Conservation (phyloP, 2,888 invertebrate species). For the Rhamphomyia laevipes region DNA sequence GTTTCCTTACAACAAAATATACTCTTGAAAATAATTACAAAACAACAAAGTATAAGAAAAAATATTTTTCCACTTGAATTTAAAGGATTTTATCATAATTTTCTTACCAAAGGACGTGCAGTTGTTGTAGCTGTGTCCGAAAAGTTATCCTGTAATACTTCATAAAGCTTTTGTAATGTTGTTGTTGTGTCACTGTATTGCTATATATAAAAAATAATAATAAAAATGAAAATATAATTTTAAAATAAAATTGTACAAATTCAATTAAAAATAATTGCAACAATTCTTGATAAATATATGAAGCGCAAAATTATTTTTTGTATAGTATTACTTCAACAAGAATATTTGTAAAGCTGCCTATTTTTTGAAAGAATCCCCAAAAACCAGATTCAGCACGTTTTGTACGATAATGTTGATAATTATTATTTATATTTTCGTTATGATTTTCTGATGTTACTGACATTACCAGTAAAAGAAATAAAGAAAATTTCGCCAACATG, state of each 20-base stretch:
- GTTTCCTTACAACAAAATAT: neutral
- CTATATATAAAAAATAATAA: constrained; percentile 17
- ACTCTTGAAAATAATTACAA: neutral
- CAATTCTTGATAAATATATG: neutral
- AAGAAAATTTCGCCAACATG: constrained; percentile 13
- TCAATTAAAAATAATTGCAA: neutral
- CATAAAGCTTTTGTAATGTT: constrained; percentile 30
- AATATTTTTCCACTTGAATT: neutral
- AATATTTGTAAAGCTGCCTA: constrained; percentile 29
- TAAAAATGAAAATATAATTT: neutral
- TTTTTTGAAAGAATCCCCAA: constrained; percentile 32
- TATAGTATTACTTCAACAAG: constrained; percentile 28
- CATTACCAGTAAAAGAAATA: constrained; percentile 13
- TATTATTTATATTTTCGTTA: no score
- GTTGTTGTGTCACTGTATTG: constrained; percentile 34
- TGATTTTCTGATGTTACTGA: constrained; percentile 9
- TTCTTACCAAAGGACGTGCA: constrained; percentile 12
- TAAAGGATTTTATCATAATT: neutral
- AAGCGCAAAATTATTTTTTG: neutral
- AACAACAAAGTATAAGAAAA: neutral
- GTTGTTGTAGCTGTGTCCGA: constrained; percentile 28
- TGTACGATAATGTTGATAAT: no score
- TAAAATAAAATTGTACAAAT: neutral
- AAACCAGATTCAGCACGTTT: constrained; percentile 14
- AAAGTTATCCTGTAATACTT: constrained; percentile 30